These are phyloP conservation scores for Onychostruthus taczanowskii DNA, from an alignment of 2,113 vertebrate species.

Conservation along the genomic window DNA sequence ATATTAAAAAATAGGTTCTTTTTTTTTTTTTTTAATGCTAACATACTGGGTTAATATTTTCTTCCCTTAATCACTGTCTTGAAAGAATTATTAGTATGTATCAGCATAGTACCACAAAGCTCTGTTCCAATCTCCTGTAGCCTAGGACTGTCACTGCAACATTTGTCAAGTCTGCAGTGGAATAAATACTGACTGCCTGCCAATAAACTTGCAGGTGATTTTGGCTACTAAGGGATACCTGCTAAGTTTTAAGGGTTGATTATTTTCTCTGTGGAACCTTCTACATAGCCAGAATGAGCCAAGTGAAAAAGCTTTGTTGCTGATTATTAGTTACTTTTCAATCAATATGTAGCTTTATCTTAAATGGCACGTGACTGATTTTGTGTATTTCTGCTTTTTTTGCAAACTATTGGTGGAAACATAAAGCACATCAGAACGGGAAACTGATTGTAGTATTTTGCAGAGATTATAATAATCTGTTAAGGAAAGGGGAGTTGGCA, in stretches of 20 bases:
- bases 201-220: neutral
- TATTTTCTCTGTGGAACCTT: neutral
- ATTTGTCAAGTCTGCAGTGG: neutral
- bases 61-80: neutral
- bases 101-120: neutral
- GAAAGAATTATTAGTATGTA: neutral
- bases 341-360: neutral
- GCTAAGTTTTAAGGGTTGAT: neutral
- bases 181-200: neutral
- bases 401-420: neutral
- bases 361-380: accelerated
- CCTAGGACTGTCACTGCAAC: neutral
- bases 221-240: neutral
- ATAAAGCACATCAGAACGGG: neutral
- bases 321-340: neutral
- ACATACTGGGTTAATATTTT: neutral
- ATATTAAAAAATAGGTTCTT: neutral
- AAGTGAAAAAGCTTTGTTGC: neutral
- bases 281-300: neutral
- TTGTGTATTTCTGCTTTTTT: neutral
- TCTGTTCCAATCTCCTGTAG: neutral
- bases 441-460: neutral
- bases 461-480: neutral
- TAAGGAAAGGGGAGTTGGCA: accelerated
- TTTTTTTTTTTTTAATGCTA: neutral